A percentile compares a stretch with the other conserved stretches of the same genome.
phyloP scores from a whole-genome alignment of 2,113 vertebrate genomes.

The Cariama cristata region DNA sequence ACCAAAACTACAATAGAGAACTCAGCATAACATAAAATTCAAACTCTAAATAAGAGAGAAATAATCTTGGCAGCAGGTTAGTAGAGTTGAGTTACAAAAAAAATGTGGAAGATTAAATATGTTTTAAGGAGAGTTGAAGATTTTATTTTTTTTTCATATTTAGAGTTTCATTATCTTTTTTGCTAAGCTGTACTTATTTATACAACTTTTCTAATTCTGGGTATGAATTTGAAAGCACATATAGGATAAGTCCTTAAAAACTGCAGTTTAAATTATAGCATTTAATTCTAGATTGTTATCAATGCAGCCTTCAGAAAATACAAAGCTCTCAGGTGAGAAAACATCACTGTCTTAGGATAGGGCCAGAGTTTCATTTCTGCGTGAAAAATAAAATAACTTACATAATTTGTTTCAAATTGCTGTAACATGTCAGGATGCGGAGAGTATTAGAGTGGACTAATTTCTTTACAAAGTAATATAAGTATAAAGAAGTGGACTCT shows the following conservation, averaged over 20 bases:
- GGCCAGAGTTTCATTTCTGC: neutral
- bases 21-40: neutral
- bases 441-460: neutral
- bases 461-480: neutral
- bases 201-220: neutral
- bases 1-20: neutral
- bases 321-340: neutral
- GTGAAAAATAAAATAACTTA: neutral
- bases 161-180: neutral
- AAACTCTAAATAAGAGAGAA: neutral
- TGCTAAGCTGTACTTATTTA: neutral
- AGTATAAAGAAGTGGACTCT: neutral
- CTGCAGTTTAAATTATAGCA: neutral
- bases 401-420: neutral
- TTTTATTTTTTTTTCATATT: neutral
- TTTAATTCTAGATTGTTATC: neutral
- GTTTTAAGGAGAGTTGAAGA: neutral
- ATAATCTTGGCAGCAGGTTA: neutral
- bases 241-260: neutral
- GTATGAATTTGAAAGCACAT: neutral
- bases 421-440: neutral
- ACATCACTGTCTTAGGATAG: neutral
- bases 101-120: neutral
- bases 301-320: neutral
- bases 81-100: neutral